These are phyloP conservation scores for Lysandra bellargus DNA, from an alignment of 2,888 invertebrate genomes.

Conservation along the genomic window DNA sequence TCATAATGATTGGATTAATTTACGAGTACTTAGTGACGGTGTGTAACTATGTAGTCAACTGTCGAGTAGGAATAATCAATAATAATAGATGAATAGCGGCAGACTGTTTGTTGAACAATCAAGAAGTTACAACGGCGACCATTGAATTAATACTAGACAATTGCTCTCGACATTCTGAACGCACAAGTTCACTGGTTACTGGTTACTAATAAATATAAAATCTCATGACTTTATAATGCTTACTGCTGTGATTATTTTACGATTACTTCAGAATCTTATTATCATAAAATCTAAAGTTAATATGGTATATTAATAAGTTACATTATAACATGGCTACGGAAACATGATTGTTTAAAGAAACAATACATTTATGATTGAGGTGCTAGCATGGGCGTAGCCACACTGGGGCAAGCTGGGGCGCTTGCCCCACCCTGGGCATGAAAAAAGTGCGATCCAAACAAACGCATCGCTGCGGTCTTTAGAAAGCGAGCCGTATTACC, in stretches of 20 bases:
- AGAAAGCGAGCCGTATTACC: too few relatives aligned
- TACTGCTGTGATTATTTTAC: not conserved
- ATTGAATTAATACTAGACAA: conserved; percentile 8
- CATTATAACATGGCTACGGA: too few relatives aligned
- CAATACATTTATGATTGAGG: too few relatives aligned
- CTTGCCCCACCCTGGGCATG: too few relatives aligned
- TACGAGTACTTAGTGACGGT: not conserved
- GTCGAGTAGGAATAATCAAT: not conserved
- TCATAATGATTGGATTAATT: not conserved
- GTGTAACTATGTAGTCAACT: not conserved
- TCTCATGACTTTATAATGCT: not conserved
- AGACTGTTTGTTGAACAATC: conserved; percentile 25
- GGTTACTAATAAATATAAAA: not conserved
- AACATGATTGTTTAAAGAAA: too few relatives aligned
- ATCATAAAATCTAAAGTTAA: too few relatives aligned
- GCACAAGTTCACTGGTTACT: not conserved
- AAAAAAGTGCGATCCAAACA: too few relatives aligned
- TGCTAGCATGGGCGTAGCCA: too few relatives aligned
- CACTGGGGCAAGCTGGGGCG: too few relatives aligned
- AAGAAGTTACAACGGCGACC: not conserved
- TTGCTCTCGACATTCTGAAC: not conserved
- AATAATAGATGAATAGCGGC: not conserved
- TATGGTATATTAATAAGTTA: too few relatives aligned
- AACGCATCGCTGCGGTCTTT: too few relatives aligned
- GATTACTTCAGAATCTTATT: not conserved